Conservation (phyloP, 2,888 invertebrate genomes). For the Drosophila kanekoi region DNA sequence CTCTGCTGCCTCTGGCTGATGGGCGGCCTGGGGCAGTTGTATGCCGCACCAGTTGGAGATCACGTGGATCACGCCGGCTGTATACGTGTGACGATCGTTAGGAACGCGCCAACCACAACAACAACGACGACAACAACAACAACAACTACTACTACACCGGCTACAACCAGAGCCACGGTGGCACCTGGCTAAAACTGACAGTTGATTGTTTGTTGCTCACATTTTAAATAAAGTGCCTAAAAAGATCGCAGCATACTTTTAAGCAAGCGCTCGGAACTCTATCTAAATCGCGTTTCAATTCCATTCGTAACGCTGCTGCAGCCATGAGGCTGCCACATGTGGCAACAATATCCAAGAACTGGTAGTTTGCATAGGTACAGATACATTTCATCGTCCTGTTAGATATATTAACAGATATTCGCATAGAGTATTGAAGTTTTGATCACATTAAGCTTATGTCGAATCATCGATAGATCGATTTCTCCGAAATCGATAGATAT, state of each 20-base stretch:
- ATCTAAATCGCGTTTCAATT: constrained; percentile 14
- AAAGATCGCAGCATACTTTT: constrained; percentile 23
- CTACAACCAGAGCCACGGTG: constrained; percentile 13
- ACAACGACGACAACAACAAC: constrained; percentile 42
- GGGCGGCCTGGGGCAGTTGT: background rate
- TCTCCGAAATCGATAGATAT: too few species aligned
- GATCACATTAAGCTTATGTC: too few species aligned
- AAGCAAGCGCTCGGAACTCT: constrained; percentile 35
- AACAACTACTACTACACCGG: constrained; percentile 33
- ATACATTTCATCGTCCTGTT: background rate
- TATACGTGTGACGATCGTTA: constrained; percentile 64
- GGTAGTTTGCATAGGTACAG: background rate
- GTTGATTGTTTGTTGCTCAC: background rate
- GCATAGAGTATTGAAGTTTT: too few species aligned
- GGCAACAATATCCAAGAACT: too few species aligned
- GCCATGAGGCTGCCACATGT: too few species aligned
- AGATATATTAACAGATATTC: too few species aligned
- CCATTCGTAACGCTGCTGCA: background rate
- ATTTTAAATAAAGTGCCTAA: background rate
- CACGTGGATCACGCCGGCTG: constrained; percentile 66
- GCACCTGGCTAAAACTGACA: constrained; percentile 42
- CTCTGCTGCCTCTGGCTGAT: constrained; percentile 15
- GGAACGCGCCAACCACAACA: constrained; percentile 33
- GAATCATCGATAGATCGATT: too few species aligned
- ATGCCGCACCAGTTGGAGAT: constrained; percentile 48